Evolutionary conservation across 2,888 invertebrate genomes (phyloP).

Genomic region (Agriopis leucophaearia): DNA sequence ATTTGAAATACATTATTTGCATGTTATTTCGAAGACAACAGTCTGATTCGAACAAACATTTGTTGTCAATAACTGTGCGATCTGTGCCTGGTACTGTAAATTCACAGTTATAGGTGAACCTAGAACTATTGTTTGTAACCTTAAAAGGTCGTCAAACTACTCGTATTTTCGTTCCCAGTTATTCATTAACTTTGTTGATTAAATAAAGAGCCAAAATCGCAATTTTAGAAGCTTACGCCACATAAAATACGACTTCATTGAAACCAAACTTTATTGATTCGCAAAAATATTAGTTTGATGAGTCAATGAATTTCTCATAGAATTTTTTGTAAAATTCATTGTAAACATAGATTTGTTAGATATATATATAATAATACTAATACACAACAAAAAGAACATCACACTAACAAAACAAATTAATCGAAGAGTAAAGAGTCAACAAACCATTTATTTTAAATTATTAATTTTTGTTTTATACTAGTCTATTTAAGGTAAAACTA

Average conservation of each 20-base stretch:
- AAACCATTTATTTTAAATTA: conserved; percentile 6
- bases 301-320: conserved; percentile 5
- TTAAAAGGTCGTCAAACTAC: conserved; percentile 26
- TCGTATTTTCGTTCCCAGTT: not conserved
- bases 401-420: too few species aligned
- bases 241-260: not conserved
- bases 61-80: too few species aligned
- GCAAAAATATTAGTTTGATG: not conserved
- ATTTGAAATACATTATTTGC: conserved; percentile 38
- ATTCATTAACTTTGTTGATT: conserved; percentile 6
- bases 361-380: not conserved
- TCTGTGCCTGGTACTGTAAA: conserved; percentile 44
- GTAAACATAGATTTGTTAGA: conserved; percentile 6
- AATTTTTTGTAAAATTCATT: not conserved
- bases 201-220: not conserved
- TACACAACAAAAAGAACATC: too few species aligned
- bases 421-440: not conserved
- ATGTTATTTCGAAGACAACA: conserved; percentile 38
- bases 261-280: not conserved
- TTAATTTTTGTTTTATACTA: too few species aligned
- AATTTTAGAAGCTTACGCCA: not conserved
- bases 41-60: conserved; percentile 38
- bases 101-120: conserved; percentile 31
- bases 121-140: conserved; percentile 24
- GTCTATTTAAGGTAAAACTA: not conserved